Base-by-base conservation (phyloP, 2,113 vertebrate genomes). In the Cynopterus brachyotis region DNA sequence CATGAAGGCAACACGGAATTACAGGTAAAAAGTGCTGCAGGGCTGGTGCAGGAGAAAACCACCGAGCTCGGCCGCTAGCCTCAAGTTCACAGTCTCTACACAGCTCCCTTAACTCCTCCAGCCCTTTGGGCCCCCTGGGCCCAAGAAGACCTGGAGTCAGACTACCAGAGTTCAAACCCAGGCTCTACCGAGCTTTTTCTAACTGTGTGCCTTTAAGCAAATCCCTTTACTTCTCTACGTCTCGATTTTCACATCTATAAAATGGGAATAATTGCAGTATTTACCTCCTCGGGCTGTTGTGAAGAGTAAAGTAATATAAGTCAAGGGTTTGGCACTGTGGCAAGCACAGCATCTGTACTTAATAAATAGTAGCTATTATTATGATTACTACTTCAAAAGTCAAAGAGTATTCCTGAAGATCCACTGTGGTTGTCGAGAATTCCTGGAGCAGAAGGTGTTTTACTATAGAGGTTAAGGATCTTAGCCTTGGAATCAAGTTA, bases 1-100 rank as follows among this genome's bases (percentile, higher is more conserved):
- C 40, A 15, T 0, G 9, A 0, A 2, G 69, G 37, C 24, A 32
- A 20, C 17, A 2, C 0, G 0, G 9, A 9, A 55, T 62, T 60
- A 32, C 22, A 22, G 20, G 5, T 20, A 69, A 60, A 16, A 8
- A 73, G 45, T 1, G 17, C 35, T 5, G n/a, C 0, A 24, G 53
- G 24, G 59, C 42, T 11, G 53, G 28, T 3, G 6, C 9, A 26
- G 35, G 17, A 81, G 76, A 50, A 72, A 70, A 88, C 5, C 5
- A 22, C 5, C 69, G 32, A 42, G 72, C 37, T 67, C 12, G 0
- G 30, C 16, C 30, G 35, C 57, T 9, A 6, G 50, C 16, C 53
- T 81, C 6, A 4, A 50, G 55, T n/a, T 40, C 35, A 47, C 0
- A 0, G 9, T 32, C n/a, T 35, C 64, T 40, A 4, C 37, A 9